Percentiles rank a stretch among this genome's conserved stretches.
Conservation (phyloP, 2,888 invertebrate genomes). For the Nemotelus pantherinus region DNA sequence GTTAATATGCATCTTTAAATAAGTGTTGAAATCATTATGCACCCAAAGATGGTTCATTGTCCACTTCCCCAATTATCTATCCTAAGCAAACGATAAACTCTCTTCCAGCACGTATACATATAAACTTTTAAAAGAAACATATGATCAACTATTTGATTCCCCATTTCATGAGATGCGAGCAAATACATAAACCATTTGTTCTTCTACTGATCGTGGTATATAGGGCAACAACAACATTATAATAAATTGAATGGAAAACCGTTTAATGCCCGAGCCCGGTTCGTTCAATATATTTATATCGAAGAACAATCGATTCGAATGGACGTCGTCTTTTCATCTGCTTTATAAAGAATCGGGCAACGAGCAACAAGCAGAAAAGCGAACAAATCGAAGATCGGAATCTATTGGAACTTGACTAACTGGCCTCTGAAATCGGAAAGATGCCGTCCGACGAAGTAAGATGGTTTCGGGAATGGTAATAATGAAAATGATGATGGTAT, state of each 20-base stretch:
- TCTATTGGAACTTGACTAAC: background rate
- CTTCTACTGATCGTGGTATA: background rate
- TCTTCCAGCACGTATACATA: no score
- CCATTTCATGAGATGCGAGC: background rate
- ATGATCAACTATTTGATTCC: no score
- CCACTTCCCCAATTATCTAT: no score
- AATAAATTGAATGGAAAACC: constrained; percentile 48
- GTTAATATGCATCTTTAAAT: no score
- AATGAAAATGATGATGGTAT: constrained; percentile 14
- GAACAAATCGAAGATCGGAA: background rate
- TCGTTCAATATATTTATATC: background rate
- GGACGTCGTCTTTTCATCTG: background rate
- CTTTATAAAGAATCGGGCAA: background rate
- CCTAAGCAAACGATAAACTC: no score
- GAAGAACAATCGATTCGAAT: constrained; percentile 18
- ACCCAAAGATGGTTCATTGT: no score
- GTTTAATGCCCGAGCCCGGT: constrained; percentile 42
- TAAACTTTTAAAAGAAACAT: no score
- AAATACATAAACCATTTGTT: background rate
- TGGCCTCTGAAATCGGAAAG: background rate
- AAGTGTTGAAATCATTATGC: no score
- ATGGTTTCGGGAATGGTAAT: background rate
- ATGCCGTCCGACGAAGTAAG: background rate
- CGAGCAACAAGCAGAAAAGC: constrained; percentile 1
- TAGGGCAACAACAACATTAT: constrained; percentile 43